These are phyloP conservation scores for Thamnophis elegans DNA, from an alignment of 2,797 vertebrate genomes.

Conservation along the genomic window DNA sequence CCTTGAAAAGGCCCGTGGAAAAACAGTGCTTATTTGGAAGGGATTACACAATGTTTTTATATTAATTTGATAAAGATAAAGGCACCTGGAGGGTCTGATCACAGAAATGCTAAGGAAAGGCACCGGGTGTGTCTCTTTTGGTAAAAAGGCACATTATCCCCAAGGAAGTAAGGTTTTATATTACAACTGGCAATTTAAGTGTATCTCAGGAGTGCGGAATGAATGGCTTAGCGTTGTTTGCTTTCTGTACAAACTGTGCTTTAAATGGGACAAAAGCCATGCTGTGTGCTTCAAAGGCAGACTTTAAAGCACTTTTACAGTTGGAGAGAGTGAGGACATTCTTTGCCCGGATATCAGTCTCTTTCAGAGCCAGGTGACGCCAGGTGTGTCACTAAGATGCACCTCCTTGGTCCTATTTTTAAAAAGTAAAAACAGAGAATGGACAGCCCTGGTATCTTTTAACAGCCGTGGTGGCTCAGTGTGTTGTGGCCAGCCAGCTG, in stretches of 20 bases:
- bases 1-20: conserved; percentile 12
- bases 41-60: not conserved
- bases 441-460: not conserved
- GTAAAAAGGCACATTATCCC: not conserved
- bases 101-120: not conserved
- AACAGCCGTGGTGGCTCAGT: not conserved
- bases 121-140: not conserved
- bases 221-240: not conserved
- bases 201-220: not conserved
- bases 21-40: not conserved
- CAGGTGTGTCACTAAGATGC: not conserved
- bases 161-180: not conserved
- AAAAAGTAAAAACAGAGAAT: not conserved
- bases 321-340: not conserved
- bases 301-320: not conserved
- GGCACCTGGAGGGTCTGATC: not conserved
- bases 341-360: not conserved
- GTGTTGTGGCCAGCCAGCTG: no score
- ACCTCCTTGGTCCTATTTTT: no score
- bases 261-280: not conserved
- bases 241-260: not conserved
- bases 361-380: not conserved
- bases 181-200: not conserved
- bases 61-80: conserved; percentile 9
- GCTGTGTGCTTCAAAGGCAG: not conserved